Base-by-base conservation (phyloP, 2,888 invertebrate genomes). In the Tetrapedia diversipes region DNA sequence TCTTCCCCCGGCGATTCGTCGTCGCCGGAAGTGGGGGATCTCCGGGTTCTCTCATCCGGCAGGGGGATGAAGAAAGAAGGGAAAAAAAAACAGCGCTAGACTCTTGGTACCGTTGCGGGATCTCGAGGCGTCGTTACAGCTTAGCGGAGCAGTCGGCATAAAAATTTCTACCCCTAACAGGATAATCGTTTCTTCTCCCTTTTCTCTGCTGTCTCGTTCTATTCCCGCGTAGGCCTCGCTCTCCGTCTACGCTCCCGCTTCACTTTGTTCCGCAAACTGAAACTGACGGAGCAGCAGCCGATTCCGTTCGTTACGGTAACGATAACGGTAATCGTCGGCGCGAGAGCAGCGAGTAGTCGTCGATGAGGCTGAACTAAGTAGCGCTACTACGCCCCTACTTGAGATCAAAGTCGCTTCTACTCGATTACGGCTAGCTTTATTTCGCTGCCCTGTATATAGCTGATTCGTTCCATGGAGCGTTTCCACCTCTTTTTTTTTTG, bases 251-350 rank as follows among this genome's bases (percentile, higher is more conserved):
- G 49, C 72, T 64, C 64, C n/a, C 41, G 19, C 65, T 43, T 45
- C 39, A 43, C 67, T 77, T 75, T 60, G 67, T 72, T 57, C 51
- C 45, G 68, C 72, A 75, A 77, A 74, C 82, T 74, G 71, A 77
- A 84, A 77, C 80, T 71, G 78, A 78, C 82, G 77, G n/a, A n/a
- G n/a, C 68, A 60, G 79, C 63, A 41, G 75, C 56, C 73, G 65
- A 66, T 80, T 80, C 47, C 77, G 66, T 74, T 76, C 70, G 84
- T 84, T 84, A 84, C 70, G 66, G 47, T 80, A 84, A 81, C 83
- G 80, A 76, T 79, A 80, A 81, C 72, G 77, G 69, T 75, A 71
- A 81, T 73, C 79, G 83, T 79, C 53, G 70, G 78, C 4, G 57
- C 72, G 59, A 66, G 53, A 19, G 27, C 54, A 19, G 41, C 0